Evolutionary conservation across 1,140 invertebrate species (phyloP).

Genomic region (Bombus fervidus): DNA sequence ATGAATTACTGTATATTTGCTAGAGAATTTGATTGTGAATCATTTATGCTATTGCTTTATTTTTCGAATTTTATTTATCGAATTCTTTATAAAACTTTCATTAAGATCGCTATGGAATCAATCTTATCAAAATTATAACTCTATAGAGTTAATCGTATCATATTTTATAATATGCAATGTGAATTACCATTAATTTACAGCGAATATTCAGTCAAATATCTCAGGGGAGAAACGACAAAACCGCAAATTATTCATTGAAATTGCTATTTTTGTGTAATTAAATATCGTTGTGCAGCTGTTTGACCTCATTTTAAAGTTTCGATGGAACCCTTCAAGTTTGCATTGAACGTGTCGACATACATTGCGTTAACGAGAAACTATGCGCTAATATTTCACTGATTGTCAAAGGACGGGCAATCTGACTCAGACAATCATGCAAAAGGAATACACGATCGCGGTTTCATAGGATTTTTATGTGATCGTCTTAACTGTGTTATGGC

Average conservation of each 20-base stretch:
- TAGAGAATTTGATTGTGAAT: not conserved
- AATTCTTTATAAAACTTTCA: not conserved
- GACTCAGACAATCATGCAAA: not conserved
- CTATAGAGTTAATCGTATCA: not conserved
- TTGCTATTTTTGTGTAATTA: not conserved
- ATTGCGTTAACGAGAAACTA: not conserved
- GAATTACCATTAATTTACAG: not conserved
- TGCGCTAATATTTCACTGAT: not conserved
- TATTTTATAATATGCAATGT: not conserved
- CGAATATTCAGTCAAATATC: not conserved
- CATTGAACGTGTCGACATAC: not conserved
- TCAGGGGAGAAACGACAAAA: not conserved
- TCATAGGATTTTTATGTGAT: constrained; percentile 6
- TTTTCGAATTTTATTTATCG: not conserved
- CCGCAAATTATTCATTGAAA: not conserved
- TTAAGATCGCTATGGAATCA: not conserved
- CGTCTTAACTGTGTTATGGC: constrained; percentile 13
- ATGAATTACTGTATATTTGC: not conserved
- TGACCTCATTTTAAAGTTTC: not conserved
- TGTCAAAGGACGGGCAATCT: not conserved
- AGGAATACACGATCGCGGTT: not conserved
- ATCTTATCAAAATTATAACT: too few species aligned
- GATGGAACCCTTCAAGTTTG: not conserved
- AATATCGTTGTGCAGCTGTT: not conserved
- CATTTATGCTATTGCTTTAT: not conserved